phyloP scores from a whole-genome alignment of 2,888 invertebrate genomes.

The Amblyjoppa fuscipennis region DNA sequence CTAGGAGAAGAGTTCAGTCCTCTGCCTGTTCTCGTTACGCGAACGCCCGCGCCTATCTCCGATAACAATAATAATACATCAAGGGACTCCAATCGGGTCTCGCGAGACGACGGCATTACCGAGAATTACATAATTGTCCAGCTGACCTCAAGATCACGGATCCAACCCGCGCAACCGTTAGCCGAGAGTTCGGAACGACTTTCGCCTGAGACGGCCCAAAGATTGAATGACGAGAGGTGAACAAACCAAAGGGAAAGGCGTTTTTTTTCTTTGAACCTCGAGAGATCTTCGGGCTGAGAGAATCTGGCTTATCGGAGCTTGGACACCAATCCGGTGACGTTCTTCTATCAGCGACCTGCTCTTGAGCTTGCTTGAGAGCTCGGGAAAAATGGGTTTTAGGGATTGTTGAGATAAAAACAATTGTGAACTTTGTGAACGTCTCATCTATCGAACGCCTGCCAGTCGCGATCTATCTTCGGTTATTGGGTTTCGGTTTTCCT shows the following conservation, averaged over 20 bases:
- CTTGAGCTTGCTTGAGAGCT: neutral
- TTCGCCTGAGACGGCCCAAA: neutral
- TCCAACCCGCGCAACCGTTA: neutral
- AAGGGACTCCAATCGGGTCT: neutral
- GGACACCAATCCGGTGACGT: neutral
- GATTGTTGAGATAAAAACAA: neutral
- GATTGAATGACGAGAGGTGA: slow-evolving; percentile 10
- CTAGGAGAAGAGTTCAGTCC: slow-evolving; percentile 79
- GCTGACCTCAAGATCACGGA: neutral
- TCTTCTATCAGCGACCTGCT: neutral
- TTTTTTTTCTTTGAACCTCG: neutral
- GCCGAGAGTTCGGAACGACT: neutral
- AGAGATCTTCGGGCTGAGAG: neutral
- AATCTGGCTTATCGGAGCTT: neutral
- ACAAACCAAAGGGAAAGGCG: neutral
- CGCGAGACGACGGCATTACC: neutral
- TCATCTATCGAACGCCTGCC: neutral
- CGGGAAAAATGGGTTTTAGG: neutral
- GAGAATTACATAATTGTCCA: slow-evolving; percentile 16
- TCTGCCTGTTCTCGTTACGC: slow-evolving; percentile 81
- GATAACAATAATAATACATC: slow-evolving; percentile 25
- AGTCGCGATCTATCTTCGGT: neutral
- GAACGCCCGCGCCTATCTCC: slow-evolving; percentile 57
- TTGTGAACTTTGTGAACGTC: neutral
- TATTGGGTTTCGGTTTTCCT: neutral